phyloP scores from a whole-genome alignment of 2,113 vertebrate species.

The Columba livia region DNA sequence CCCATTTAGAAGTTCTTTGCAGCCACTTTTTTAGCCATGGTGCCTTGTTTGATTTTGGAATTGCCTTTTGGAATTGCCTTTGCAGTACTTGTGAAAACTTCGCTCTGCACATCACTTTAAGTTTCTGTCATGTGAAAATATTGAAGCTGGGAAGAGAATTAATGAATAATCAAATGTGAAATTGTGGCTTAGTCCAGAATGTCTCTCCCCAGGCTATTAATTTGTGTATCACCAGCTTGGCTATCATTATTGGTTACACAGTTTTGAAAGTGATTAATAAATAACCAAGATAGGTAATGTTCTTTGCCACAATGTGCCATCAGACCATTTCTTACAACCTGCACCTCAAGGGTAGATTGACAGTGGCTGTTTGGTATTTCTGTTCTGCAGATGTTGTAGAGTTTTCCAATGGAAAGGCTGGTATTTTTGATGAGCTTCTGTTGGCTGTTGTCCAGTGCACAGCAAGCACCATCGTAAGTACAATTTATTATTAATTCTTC shows the following conservation, averaged over 20 bases:
- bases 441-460: neutral
- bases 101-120: neutral
- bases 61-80: neutral
- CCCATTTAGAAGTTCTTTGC: neutral
- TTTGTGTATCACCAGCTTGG: neutral
- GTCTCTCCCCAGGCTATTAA: neutral
- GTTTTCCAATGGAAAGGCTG: slow-evolving; percentile 49
- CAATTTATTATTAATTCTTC: neutral
- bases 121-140: neutral
- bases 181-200: neutral
- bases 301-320: neutral
- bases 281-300: slow-evolving; percentile 4
- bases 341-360: neutral
- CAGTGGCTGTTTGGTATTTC: neutral
- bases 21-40: neutral
- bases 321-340: neutral
- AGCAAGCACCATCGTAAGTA: slow-evolving; percentile 72
- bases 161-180: neutral
- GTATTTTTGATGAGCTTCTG: slow-evolving; percentile 20
- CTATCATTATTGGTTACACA: neutral
- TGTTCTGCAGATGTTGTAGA: slow-evolving; percentile 12
- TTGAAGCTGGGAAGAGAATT: neutral
- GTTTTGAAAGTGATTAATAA: slow-evolving; percentile 50
- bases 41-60: neutral
- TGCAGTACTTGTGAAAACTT: neutral